Evolutionary conservation across 1,140 invertebrate genomes (phyloP), one percentile per base, ranked within the genome.

Genomic region (Stegodyphus mimosarum): DNA sequence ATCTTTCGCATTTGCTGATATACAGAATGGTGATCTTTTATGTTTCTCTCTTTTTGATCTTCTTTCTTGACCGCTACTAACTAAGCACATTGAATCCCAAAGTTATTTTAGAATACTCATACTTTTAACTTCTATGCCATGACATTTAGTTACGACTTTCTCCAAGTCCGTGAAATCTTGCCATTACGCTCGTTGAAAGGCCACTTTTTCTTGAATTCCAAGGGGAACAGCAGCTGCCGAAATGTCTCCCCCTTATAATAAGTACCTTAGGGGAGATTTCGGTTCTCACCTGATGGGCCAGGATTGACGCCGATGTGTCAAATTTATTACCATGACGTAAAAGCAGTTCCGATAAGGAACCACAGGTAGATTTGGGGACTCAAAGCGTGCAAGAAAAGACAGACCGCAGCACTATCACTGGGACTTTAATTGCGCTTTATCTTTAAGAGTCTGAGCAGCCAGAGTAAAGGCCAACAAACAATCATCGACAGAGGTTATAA

Each of bases 291-390:
- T 18, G 17, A 15, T 67, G n/a, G 66, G 17, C n/a, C 17, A 18
- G 15, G 7, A 18, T 11, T 67, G n/a, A 9, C 66, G 33, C 33
- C 33, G n/a, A 9, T 67, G 17, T 17, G 33, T 67, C 66, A 67
- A 60, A 80, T 80, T 80, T 80, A 80, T 72, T n/a, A 51, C 48
- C 78, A 6, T 5, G 6, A 17, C 52, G 33, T 80, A 80, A 80
- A 80, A 80, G 78, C 52, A 11, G 7, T 7, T 52, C 33, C 75
- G 63, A 77, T 60, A 75, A 60, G 13, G 53, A 55, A 60, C 17
- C 18, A n/a, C 50, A 18, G 11, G 15, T 48, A 33, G 9, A 60
- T 7, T 52, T 72, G 11, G 15, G 49, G 52, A n/a, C n/a, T 48
- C 18, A 7, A 50, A 60, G 52, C 7, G 63, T 6, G 17, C 13